Evolutionary conservation across 2,113 vertebrate species (phyloP), one percentile per base, ranked within the genome.

Genomic region (Leucosticte australis): DNA sequence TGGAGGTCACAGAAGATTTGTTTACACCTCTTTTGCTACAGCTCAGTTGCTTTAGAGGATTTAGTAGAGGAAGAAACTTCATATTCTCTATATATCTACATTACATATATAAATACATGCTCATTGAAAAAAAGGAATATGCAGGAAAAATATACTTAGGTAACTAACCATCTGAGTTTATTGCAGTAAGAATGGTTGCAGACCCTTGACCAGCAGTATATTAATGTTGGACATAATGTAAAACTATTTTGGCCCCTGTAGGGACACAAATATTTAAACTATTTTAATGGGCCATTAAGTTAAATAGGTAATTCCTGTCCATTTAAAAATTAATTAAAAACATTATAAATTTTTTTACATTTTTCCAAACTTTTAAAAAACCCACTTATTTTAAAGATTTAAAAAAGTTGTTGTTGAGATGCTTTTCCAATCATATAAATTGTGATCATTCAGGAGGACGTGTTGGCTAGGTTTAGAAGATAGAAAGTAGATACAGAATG

Each of bases 191-290:
- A 53, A 47, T n/a, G 3, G 28, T 46, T 33, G 5, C 19, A 74
- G 46, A 52, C 15, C 55, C 31, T 16, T 0, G 0, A 82, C 65
- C 7, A 71, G 11, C 10, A 44, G 7, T 13, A 22, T 78, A 19
- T 79, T 65, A 68, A 41, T 39, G 3, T 8, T 33, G 18, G 18
- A 21, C 88, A 15, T 33, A 60, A 83, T 7, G 5, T 73, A 35
- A 60, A 59, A 57, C 20, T 57, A 41, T 24, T 89, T 92, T 74
- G n/a, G 13, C 15, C 52, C 4, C 8, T 49, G 10, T 20, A n/a
- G 26, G n/a, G 15, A 53, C 2, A 33, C 56, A 92, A 73, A 73
- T 30, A 13, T 56, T 86, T n/a, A 53, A 95, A 22, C 1, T 59
- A 16, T 79, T 87, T 88, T 49, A 90, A 41, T 47, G 28, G 22